phyloP scores from a whole-genome alignment of 2,888 invertebrate genomes.

The Ashinkailepas kermadecensis region DNA sequence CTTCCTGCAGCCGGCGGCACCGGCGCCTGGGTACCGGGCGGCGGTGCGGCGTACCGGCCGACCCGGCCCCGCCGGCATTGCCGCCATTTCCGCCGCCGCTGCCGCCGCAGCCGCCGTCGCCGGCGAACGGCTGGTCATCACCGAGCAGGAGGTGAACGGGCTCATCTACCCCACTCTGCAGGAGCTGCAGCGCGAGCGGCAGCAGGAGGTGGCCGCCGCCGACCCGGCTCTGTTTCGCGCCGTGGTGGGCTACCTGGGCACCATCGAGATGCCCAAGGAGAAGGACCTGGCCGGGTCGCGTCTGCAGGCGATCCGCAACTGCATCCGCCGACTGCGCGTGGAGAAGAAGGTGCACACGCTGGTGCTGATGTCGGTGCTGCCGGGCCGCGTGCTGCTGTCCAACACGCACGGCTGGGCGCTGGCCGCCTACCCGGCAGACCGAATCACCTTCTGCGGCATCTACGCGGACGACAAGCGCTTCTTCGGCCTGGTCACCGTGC shows the following conservation, averaged over 20 bases:
- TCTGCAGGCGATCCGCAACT: slow-evolving; percentile 65
- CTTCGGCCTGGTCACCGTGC: slow-evolving; percentile 79
- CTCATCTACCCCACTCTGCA: slow-evolving; percentile 37
- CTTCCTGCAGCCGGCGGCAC: slow-evolving; percentile 26
- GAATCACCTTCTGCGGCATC: slow-evolving; percentile 80
- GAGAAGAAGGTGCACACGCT: slow-evolving; percentile 73
- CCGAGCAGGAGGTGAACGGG: slow-evolving; percentile 38
- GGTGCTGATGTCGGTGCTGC: slow-evolving; percentile 74
- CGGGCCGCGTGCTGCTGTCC: slow-evolving; percentile 66
- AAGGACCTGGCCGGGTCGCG: slow-evolving; percentile 42
- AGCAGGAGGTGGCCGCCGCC: slow-evolving; percentile 29
- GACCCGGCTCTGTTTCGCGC: slow-evolving; percentile 49
- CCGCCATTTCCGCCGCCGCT: not conserved
- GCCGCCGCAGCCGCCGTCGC: slow-evolving; percentile 20
- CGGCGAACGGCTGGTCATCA: slow-evolving; percentile 33
- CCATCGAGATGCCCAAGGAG: slow-evolving; percentile 79
- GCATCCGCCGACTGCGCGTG: slow-evolving; percentile 77
- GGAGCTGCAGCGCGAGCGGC: slow-evolving; percentile 29
- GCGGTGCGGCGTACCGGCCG: not conserved
- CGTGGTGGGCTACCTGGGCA: slow-evolving; percentile 88
- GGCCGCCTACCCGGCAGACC: slow-evolving; percentile 77
- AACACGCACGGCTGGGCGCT: slow-evolving; percentile 69
- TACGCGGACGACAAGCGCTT: slow-evolving; percentile 84
- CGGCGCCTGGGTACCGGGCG: not conserved
- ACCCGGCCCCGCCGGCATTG: slow-evolving; percentile 24